phyloP scores from a whole-genome alignment of 1,140 invertebrate species.

The Rhagoletis zephyria region DNA sequence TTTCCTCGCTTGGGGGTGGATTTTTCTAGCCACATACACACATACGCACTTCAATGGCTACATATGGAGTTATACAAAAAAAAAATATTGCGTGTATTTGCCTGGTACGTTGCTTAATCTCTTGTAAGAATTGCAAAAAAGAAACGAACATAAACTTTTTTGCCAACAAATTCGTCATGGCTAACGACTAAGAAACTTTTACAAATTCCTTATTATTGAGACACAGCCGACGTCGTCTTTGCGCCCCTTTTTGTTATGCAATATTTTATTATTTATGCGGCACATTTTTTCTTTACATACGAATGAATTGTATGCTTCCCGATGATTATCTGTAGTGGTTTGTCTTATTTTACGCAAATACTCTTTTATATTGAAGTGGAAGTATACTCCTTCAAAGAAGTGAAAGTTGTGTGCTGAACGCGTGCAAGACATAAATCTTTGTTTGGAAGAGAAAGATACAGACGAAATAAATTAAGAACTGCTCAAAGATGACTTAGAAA shows the following conservation, averaged over 20 bases:
- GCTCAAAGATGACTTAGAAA: neutral
- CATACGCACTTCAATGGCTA: neutral
- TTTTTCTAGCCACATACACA: neutral
- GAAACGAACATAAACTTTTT: neutral
- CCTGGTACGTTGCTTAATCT: neutral
- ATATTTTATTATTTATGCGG: conserved; percentile 11
- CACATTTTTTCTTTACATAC: neutral
- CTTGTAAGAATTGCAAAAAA: neutral
- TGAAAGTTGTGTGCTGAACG: neutral
- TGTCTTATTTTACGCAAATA: neutral
- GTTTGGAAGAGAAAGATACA: neutral
- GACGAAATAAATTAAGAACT: no score
- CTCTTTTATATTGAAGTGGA: neutral
- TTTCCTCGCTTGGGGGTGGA: neutral
- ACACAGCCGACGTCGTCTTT: neutral
- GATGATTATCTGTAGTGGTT: neutral
- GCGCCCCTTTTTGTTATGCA: conserved; percentile 6
- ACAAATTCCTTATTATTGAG: conserved; percentile 32
- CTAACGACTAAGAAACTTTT: neutral
- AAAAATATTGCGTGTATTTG: neutral
- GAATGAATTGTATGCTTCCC: neutral
- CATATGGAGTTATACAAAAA: neutral
- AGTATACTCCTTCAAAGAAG: neutral
- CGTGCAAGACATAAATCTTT: neutral
- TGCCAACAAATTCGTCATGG: conserved; percentile 5